A percentile compares a stretch with the other conserved stretches of the same genome.
Conservation (phyloP, 2,888 invertebrate genomes). For the Drosophila kanekoi region DNA sequence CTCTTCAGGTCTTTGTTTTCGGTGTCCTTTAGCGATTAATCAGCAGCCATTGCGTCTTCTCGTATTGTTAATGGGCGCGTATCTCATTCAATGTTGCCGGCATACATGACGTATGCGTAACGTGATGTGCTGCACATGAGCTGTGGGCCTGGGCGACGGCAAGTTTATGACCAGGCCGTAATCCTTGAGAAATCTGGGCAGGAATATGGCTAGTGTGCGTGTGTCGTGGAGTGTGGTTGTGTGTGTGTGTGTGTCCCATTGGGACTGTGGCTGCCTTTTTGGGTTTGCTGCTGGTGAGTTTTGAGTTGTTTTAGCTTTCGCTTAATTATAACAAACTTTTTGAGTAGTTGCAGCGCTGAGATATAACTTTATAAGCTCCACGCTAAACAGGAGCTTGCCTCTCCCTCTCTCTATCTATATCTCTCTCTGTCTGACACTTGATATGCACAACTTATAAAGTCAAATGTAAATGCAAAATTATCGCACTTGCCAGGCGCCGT, state of each 20-base stretch:
- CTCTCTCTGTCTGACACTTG: constrained; percentile 44
- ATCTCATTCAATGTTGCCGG: constrained; percentile 38
- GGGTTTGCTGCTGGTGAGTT: constrained; percentile 37
- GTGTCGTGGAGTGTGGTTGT: neutral
- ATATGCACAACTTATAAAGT: constrained; percentile 76
- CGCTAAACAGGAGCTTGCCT: constrained; percentile 19
- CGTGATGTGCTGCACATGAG: constrained; percentile 48
- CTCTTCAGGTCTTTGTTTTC: constrained; percentile 5
- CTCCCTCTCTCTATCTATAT: neutral
- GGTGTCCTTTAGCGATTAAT: constrained; percentile 61
- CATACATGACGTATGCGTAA: constrained; percentile 55
- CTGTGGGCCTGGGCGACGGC: constrained; percentile 24
- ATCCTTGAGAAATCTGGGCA: constrained; percentile 33
- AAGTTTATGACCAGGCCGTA: constrained; percentile 38
- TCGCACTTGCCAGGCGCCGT: constrained; percentile 69
- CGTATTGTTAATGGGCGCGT: constrained; percentile 47
- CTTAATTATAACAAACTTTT: constrained; percentile 79
- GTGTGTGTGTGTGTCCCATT: constrained; percentile 4
- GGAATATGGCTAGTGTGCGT: neutral
- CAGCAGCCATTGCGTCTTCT: constrained; percentile 33
- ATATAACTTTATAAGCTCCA: constrained; percentile 70
- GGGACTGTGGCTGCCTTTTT: constrained; percentile 30
- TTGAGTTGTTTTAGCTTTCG: constrained; percentile 73
- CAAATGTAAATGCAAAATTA: constrained; percentile 81
- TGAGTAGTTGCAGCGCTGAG: constrained; percentile 71